A percentile compares a stretch with the other conserved stretches of the same genome.
Evolutionary conservation across 2,113 vertebrate species (phyloP).

Genomic region (Gopherus flavomarginatus): DNA sequence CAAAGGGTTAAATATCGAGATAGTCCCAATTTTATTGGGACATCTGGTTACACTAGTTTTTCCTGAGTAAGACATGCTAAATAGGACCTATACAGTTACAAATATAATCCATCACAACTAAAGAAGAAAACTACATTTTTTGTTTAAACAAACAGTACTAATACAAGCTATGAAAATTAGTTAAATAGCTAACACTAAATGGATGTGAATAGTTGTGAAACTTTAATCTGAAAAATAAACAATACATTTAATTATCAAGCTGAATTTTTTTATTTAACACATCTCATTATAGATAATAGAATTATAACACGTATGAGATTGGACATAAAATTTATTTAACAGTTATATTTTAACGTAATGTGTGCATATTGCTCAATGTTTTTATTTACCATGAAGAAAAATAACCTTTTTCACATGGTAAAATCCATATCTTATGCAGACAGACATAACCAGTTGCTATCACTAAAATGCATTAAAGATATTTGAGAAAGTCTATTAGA

Average conservation of each 20-base stretch:
- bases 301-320: constrained; percentile 20
- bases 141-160: no score
- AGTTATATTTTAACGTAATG: no score
- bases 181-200: no score
- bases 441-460: background rate
- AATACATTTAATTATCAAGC: constrained; percentile 50
- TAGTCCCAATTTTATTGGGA: no score
- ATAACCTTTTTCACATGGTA: no score
- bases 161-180: no score
- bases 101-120: no score
- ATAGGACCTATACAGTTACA: no score
- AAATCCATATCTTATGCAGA: background rate
- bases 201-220: constrained; percentile 31
- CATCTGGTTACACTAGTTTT: background rate
- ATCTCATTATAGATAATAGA: background rate
- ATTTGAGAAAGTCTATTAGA: background rate
- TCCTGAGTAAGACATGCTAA: background rate
- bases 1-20: no score
- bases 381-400: no score
- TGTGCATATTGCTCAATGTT: no score
- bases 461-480: background rate
- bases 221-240: constrained; percentile 50
- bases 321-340: background rate
- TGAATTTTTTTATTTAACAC: constrained; percentile 45
- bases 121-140: no score